Base-by-base conservation (phyloP, 2,797 vertebrate species). In the Schizopygopsis pylzovi region DNA sequence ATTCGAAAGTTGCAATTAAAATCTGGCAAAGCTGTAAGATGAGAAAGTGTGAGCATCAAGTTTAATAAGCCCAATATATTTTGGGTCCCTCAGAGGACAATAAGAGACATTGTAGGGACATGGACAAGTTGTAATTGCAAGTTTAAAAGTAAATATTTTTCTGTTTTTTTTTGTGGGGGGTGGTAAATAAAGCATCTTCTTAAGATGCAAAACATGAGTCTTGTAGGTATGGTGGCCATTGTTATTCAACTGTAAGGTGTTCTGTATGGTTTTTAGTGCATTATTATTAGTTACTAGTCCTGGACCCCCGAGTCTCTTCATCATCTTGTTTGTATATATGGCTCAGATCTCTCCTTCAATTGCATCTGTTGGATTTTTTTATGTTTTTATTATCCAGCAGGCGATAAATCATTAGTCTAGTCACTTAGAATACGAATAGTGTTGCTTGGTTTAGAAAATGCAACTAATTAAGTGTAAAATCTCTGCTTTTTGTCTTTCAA, bases 1-100 rank as follows among this genome's bases (percentile, higher is more conserved):
- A 82, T 82, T 85, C n/a, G n/a, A 81, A 79, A 87, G 82, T 28
- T 83, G 28, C 33, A 77, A 81, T 81, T 70, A 68, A 67, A 68
- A 43, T 18, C 47, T 47, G 54, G 43, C 12, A 39, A 45, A 71
- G 18, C 47, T 68, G 63, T 28, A 28, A 43, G 81, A 25, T 37
- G 39, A 67, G 22, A 81, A 77, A 54, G 20, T 33, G 33, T 15
- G 75, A 82, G 73, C 9, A 45, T 76, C 41, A 76, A 71, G 70
- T 75, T 89, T 81, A 87, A 85, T 25, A 59, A n/a, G 37, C 59
- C 8, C 22, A 12, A 10, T 22, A 70, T 22, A 37, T 59, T 65
- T 65, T 67, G 63, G 63, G 15, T 16, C 6, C 28, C 63, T 33
- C 13, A 16, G 18, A 67, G 28, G 3, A 33, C 28, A 54, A 33